Base-by-base conservation (phyloP, 2,888 invertebrate genomes). In the Polylopha cassiicola region DNA sequence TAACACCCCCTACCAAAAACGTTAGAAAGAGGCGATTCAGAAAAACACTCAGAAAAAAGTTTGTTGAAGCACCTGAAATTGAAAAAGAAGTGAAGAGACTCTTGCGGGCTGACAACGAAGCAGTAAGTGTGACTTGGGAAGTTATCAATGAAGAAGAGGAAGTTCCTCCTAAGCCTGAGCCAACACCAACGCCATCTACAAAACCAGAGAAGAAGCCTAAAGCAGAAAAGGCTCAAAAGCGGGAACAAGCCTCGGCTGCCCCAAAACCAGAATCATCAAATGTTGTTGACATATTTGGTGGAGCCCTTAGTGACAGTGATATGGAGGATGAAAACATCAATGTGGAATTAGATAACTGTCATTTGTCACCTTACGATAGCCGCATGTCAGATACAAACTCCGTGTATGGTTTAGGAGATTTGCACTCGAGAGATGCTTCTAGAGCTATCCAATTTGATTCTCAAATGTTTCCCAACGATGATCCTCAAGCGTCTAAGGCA, bases 21-120 rank as follows among this genome's bases (percentile, higher is more conserved):
- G 95, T 97, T 0, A 88, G 98, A 5, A 94, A 94, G 54, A 88
- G 97, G 37, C 88, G 98, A 41, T 98, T 98, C 63, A 89, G 98
- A 18, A 98, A 98, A 82, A 98, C 97, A 0, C 73, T 98, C 15
- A 96, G 95, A 69, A 99, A 99, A 73, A 99, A 99, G 77, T 95
- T 94, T 77, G 95, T 95, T 1, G 98, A 98, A 77, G 95, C 97
- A 13, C 98, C 98, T 0, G 98, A 99, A 84, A 97, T 98, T 49
- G 99, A 99, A 67, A 98, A 98, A 70, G 99, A 99, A 85, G 96
- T 99, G 0, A 97, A 98, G 69, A 87, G 97, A 21, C 80, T 99
- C 37, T 84, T 99, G 4, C 87, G 97, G 48, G 92, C 92, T 18
- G 98, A 98, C 66, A 95, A 96, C 65, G 98, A 98, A 69, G 98